Evolutionary conservation across 2,113 vertebrate species (phyloP).

Genomic region (Megalops atlanticus): DNA sequence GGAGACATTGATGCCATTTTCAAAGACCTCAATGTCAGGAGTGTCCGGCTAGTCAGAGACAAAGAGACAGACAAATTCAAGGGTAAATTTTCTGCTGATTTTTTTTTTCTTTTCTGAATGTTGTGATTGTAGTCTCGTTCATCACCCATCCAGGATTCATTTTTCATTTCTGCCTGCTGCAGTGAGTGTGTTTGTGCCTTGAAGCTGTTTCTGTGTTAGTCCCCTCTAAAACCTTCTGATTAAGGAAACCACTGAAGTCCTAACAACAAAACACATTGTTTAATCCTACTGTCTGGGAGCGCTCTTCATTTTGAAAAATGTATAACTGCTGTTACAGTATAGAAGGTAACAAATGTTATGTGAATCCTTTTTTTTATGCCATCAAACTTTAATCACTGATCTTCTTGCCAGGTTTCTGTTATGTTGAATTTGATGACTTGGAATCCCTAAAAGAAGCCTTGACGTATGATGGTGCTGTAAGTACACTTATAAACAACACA

Average conservation of each 20-base stretch:
- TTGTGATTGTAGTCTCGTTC: not conserved
- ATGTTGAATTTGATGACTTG: slow-evolving; percentile 97
- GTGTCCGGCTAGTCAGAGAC: slow-evolving; percentile 93
- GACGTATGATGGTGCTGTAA: slow-evolving; percentile 93
- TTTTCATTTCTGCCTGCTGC: no score
- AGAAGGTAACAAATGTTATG: no score
- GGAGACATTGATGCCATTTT: slow-evolving; percentile 98
- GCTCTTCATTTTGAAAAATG: not conserved
- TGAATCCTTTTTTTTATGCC: not conserved
- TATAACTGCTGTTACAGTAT: no score
- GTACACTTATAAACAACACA: slow-evolving; percentile 54
- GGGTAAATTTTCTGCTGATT: slow-evolving; percentile 69
- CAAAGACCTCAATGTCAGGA: slow-evolving; percentile 91
- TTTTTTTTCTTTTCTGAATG: not conserved
- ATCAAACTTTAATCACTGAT: no score
- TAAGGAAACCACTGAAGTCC: not conserved
- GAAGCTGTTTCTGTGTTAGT: no score
- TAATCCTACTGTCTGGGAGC: no score
- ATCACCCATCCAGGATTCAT: no score
- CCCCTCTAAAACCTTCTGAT: no score
- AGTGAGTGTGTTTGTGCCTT: no score
- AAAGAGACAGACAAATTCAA: slow-evolving; percentile 99
- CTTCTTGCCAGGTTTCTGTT: slow-evolving; percentile 91
- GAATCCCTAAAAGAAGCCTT: slow-evolving; percentile 97
- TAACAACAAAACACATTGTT: not conserved